Base-by-base conservation (phyloP, 2,797 vertebrate genomes). In the Benthosema pterotum region DNA sequence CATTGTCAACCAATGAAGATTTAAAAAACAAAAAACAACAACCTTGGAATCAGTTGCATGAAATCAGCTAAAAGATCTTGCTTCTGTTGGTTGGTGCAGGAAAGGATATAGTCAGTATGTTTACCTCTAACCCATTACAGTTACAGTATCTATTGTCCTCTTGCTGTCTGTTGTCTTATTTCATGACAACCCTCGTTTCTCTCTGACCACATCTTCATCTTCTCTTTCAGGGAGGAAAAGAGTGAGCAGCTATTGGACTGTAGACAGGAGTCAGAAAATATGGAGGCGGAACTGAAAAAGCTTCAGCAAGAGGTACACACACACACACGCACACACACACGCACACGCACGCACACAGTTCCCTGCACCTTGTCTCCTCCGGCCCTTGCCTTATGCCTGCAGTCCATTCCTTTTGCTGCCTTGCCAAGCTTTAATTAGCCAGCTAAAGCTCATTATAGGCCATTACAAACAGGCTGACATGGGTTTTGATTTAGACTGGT, bases 171-270 rank as follows among this genome's bases (percentile, higher is more conserved):
- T 38, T 8, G 8, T 38, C 48, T 3, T 14, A 15, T 17, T 11
- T 16, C 48, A 16, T 16, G n/a, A 16, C 48, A 9, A 18, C 17
- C 11, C 17, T 11, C 15, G 17, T 49, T 18, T 16, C 17, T 16
- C 3, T 49, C 32, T 49, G 11, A 17, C 12, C 55, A 17, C 47
- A n/a, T 52, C 46, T 43, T 45, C 17, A 2, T 0, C 18, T 1
- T 63, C 0, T 72, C 74, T 89, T 82, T 15, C 82, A 99, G 97
- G 56, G 97, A 99, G 87, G 97, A 99, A 85, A 99, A 99, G 88
- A 99, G 95, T 16, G 97, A 99, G 82, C 97, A 99, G 77, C 93
- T 97, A 63, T 72, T 99, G 86, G 97, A 99, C 86, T 97, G 94
- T 79, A 95, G 96, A 62, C 97, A 99, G 87, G 97, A 99, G 78